These are phyloP conservation scores for Acleris emargana DNA, from an alignment of 2,888 invertebrate species.

Conservation along the genomic window DNA sequence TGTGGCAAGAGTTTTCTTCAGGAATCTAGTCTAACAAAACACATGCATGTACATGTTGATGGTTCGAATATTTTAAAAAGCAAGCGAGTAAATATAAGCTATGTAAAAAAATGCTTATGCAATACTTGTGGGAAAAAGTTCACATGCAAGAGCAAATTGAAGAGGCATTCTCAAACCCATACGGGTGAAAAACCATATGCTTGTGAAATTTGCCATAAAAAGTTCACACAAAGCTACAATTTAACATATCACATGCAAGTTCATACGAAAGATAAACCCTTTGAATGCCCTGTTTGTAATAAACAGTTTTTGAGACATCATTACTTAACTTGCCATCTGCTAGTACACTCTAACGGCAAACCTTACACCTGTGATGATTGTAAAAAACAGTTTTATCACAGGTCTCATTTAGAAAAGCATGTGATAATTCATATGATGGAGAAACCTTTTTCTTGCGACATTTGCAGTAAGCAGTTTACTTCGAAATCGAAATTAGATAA, in stretches of 20 bases:
- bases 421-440: background rate
- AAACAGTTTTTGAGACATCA: background rate
- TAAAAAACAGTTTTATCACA: background rate
- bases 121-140: background rate
- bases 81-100: too few species aligned
- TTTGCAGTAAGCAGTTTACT: conserved; percentile 1
- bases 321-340: background rate
- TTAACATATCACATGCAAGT: background rate
- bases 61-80: too few species aligned
- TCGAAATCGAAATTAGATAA: background rate
- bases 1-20: too few species aligned
- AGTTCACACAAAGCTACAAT: background rate
- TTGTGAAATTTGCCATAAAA: background rate
- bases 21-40: too few species aligned
- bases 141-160: background rate
- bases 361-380: conserved; percentile 9
- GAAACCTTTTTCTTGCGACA: conserved; percentile 3
- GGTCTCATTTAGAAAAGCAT: background rate
- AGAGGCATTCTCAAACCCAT: background rate
- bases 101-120: background rate
- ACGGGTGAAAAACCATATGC: background rate
- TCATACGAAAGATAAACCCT: background rate
- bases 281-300: background rate
- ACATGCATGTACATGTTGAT: too few species aligned
- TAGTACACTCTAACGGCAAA: background rate